Percentiles rank a stretch among this genome's conserved stretches.
These are phyloP conservation scores for Microtus montanus DNA, from an alignment of 2,113 vertebrate genomes.

Conservation along the genomic window DNA sequence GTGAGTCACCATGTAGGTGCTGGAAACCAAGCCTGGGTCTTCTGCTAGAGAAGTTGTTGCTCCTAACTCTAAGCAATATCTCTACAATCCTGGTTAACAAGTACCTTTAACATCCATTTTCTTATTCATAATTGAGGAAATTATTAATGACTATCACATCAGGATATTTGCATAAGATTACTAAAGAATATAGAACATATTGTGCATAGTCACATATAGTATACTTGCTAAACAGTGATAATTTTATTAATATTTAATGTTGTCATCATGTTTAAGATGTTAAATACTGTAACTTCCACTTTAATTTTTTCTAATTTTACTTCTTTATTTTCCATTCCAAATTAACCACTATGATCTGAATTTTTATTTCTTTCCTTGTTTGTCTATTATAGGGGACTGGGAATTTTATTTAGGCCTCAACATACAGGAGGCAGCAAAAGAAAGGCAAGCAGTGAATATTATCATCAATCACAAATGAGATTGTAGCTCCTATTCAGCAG, in stretches of 20 bases:
- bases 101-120: neutral
- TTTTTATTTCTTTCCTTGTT: neutral
- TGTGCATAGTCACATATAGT: neutral
- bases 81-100: neutral
- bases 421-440: neutral
- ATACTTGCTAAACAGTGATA: neutral
- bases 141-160: neutral
- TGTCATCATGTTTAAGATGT: neutral
- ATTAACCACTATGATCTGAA: neutral
- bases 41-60: neutral
- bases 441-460: neutral
- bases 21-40: neutral
- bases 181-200: neutral
- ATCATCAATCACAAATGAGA: neutral
- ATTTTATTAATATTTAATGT: conserved; percentile 12
- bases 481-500: neutral
- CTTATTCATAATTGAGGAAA: neutral
- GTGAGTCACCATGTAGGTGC: neutral
- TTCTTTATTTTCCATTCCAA: neutral
- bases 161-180: neutral
- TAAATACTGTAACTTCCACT: neutral
- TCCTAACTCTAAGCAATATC: neutral
- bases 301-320: neutral
- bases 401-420: neutral
- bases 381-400: neutral